Evolutionary conservation across 2,797 vertebrate species (phyloP).

Genomic region (Holocentrus rufus): DNA sequence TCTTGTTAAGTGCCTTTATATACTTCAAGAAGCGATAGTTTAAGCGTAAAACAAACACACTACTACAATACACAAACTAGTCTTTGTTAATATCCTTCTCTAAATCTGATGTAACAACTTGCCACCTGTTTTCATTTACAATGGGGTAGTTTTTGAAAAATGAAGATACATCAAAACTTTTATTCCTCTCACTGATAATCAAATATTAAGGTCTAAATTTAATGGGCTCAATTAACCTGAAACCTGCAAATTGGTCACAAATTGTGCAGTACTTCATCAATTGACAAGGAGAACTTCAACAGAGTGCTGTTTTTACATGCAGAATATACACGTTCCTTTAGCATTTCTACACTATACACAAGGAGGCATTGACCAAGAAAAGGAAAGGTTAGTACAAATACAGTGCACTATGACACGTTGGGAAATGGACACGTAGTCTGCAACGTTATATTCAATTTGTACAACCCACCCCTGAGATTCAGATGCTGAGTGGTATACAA

Average conservation of each 20-base stretch:
- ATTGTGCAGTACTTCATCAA: conserved; percentile 66
- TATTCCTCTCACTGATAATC: conserved; percentile 29
- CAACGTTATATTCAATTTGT: conserved; percentile 58
- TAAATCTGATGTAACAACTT: conserved; percentile 40
- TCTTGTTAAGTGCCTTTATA: conserved; percentile 65
- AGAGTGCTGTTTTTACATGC: conserved; percentile 75
- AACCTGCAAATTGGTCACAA: conserved; percentile 56
- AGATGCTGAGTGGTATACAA: conserved; percentile 64
- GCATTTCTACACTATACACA: conserved; percentile 76
- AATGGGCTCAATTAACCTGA: conserved; percentile 46
- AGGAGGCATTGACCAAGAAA: conserved; percentile 46
- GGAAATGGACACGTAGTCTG: conserved; percentile 47
- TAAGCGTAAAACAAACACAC: conserved; percentile 73
- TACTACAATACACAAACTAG: conserved; percentile 66
- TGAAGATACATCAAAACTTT: conserved; percentile 34
- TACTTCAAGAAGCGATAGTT: conserved; percentile 73
- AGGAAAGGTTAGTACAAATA: conserved; percentile 71
- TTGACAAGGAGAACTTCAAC: conserved; percentile 64
- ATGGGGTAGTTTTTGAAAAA: conserved; percentile 22
- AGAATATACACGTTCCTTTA: conserved; percentile 67
- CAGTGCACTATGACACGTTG: conserved; percentile 65
- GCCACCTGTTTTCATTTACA: conserved; percentile 44
- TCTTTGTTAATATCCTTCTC: conserved; percentile 55
- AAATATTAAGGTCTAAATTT: conserved; percentile 51
- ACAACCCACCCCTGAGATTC: conserved; percentile 71